These are phyloP conservation scores for Amyelois transitella DNA, from an alignment of 1,140 invertebrate genomes.

Conservation along the genomic window DNA sequence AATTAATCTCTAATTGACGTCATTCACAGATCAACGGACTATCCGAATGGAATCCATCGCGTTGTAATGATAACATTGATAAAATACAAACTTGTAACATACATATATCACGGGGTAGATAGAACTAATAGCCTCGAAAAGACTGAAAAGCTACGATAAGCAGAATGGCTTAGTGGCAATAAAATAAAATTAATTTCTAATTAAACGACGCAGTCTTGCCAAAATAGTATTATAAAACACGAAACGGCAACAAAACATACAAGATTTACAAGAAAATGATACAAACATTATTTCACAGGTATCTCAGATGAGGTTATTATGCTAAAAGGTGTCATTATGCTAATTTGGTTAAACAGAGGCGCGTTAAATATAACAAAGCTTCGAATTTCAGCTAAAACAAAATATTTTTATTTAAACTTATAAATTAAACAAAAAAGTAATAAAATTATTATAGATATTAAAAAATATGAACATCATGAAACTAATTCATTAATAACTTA, in stretches of 20 bases:
- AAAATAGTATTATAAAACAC: no score
- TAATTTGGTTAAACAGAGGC: not conserved
- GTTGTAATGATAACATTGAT: not conserved
- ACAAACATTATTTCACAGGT: not conserved
- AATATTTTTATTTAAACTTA: no score
- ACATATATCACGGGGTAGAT: no score
- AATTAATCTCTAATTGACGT: constrained; percentile 12
- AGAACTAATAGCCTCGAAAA: no score
- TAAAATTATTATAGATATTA: no score
- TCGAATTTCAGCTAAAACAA: no score
- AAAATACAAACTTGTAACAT: no score
- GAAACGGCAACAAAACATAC: not conserved
- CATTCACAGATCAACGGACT: constrained; percentile 4
- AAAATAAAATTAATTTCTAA: not conserved
- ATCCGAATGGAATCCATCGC: not conserved
- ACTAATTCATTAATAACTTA: no score
- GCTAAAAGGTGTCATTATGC: not conserved
- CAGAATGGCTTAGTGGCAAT: not conserved
- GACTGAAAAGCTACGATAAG: no score
- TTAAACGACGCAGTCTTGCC: no score
- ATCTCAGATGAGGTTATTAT: constrained; percentile 2
- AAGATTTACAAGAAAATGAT: not conserved
- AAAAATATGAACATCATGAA: no score
- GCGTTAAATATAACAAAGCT: not conserved
- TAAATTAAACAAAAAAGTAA: no score